Evolutionary conservation across 2,797 vertebrate genomes (phyloP).

Genomic region (Denticeps clupeoides): DNA sequence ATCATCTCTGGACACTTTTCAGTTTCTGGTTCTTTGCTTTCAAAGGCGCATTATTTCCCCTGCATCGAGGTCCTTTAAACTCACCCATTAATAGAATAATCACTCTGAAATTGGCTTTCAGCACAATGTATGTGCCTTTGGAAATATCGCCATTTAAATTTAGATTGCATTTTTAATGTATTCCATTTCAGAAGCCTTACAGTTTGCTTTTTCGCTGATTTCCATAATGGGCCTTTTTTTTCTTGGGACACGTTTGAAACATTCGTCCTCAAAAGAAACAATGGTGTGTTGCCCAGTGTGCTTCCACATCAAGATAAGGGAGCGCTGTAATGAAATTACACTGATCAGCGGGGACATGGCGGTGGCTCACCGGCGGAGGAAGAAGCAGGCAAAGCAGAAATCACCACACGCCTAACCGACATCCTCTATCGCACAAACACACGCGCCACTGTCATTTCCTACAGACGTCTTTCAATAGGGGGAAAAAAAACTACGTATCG

Average conservation of each 20-base stretch:
- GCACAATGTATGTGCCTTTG: constrained; percentile 14
- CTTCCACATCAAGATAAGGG: background rate
- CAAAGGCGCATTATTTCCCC: constrained; percentile 15
- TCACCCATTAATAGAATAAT: constrained; percentile 30
- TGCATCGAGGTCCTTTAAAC: constrained; percentile 26
- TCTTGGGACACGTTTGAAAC: too few relatives aligned
- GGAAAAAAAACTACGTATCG: too few relatives aligned
- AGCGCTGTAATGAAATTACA: background rate
- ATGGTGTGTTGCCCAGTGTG: background rate
- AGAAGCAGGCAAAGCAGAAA: background rate
- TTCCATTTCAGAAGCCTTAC: constrained; percentile 27
- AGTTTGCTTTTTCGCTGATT: constrained; percentile 24
- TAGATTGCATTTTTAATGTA: constrained; percentile 36
- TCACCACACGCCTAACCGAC: too few relatives aligned
- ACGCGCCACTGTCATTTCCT: too few relatives aligned
- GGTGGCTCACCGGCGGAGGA: background rate
- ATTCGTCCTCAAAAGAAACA: background rate
- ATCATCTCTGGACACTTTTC: background rate
- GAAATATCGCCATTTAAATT: constrained; percentile 37
- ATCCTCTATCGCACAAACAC: too few relatives aligned
- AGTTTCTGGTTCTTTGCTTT: background rate
- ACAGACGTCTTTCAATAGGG: too few relatives aligned
- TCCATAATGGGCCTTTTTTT: constrained; percentile 13
- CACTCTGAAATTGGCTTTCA: constrained; percentile 21
- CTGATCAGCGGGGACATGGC: background rate